These are phyloP conservation scores for Anolis carolinensis DNA, from an alignment of 2,113 vertebrate genomes.

Conservation along the genomic window DNA sequence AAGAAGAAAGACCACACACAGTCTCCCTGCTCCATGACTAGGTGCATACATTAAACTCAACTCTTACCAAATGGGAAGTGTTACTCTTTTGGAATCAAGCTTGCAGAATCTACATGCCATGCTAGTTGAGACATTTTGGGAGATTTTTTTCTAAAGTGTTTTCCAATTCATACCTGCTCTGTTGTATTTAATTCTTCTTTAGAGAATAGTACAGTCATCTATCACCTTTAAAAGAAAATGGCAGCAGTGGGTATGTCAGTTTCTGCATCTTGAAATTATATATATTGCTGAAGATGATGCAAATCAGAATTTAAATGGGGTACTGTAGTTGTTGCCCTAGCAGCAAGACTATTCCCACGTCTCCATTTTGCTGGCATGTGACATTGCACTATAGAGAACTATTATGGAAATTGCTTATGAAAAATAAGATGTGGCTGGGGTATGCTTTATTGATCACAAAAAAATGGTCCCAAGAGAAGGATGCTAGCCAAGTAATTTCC, in stretches of 20 bases:
- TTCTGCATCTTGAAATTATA: background rate
- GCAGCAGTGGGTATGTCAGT: background rate
- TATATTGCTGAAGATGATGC: background rate
- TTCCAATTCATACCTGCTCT: too few species aligned
- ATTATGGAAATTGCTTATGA: background rate
- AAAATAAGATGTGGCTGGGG: background rate
- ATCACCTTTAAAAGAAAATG: background rate
- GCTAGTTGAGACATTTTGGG: too few species aligned
- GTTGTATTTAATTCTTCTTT: background rate
- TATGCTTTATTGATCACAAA: background rate
- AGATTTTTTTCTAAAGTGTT: too few species aligned
- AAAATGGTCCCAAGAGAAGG: constrained; percentile 16
- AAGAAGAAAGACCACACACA: background rate
- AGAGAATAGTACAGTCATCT: background rate
- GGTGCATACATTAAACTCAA: too few species aligned
- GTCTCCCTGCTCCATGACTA: too few species aligned
- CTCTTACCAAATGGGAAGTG: too few species aligned
- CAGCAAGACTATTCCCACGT: background rate
- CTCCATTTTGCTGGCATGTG: background rate
- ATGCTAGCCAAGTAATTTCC: constrained; percentile 10
- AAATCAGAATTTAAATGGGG: background rate
- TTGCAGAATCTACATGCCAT: too few species aligned
- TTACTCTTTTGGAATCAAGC: too few species aligned
- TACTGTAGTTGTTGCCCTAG: background rate
- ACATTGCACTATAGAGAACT: background rate